These are phyloP conservation scores for Chrysina gloriosa DNA, from an alignment of 2,888 invertebrate species.

Conservation along the genomic window DNA sequence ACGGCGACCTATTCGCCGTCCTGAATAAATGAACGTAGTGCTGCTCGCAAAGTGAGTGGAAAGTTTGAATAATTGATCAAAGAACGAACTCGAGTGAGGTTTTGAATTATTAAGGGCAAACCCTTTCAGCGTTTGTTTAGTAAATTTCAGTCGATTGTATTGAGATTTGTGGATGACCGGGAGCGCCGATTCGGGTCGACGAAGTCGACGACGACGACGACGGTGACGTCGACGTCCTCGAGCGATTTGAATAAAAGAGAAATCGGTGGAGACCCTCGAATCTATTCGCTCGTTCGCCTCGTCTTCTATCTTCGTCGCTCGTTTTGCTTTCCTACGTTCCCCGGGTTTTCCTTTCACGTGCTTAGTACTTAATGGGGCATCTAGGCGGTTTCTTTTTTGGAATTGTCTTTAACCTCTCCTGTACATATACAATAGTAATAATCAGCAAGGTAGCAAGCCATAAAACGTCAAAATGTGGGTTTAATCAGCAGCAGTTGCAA, in stretches of 20 bases:
- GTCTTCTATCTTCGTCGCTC: no score
- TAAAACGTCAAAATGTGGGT: no score
- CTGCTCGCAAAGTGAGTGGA: slow-evolving; percentile 59
- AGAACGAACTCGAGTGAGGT: slow-evolving; percentile 45
- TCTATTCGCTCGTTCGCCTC: no score
- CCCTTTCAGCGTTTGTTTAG: slow-evolving; percentile 60
- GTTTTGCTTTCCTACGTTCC: no score
- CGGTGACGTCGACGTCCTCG: not conserved
- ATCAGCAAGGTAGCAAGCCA: no score
- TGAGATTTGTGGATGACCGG: slow-evolving; percentile 44
- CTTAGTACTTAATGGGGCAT: no score
- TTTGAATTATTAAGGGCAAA: slow-evolving; percentile 61
- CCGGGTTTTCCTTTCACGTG: no score
- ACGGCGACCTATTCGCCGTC: not conserved
- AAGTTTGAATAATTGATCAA: slow-evolving; percentile 62
- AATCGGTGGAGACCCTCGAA: not conserved
- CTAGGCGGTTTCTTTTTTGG: no score
- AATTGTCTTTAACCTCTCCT: no score
- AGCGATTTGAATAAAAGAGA: slow-evolving; percentile 17
- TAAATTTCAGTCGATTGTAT: slow-evolving; percentile 54
- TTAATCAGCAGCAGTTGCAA: no score
- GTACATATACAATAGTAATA: no score
- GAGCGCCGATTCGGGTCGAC: not conserved
- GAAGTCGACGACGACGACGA: not conserved
- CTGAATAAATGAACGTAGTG: slow-evolving; percentile 55